Conservation (phyloP, 2,113 vertebrate species). For the Tetraodon nigroviridis region DNA sequence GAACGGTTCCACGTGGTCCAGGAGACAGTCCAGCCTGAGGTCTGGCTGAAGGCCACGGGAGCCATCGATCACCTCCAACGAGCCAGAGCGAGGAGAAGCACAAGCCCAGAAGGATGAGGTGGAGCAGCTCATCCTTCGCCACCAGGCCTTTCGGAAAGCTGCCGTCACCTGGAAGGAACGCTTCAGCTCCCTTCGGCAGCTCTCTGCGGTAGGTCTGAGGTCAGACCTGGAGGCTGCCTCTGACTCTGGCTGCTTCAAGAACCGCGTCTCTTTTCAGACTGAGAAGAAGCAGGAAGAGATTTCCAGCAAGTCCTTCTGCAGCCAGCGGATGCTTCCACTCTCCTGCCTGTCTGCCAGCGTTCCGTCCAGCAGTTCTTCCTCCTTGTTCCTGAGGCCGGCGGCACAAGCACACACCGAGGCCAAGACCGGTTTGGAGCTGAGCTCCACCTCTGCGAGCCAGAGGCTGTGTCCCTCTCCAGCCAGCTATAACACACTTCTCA, state of each 20-base stretch:
- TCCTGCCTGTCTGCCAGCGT: conserved; percentile 80
- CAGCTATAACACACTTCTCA: conserved; percentile 71
- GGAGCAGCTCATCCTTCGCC: conserved; percentile 89
- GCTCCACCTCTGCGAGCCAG: conserved; percentile 57
- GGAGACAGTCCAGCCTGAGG: conserved; percentile 81
- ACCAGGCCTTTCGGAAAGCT: conserved; percentile 89
- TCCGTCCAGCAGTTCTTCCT: conserved; percentile 73
- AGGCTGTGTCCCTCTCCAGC: conserved; percentile 67
- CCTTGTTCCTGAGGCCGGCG: conserved; percentile 74
- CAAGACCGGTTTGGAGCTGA: conserved; percentile 70
- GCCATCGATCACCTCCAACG: conserved; percentile 73
- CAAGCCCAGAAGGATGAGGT: conserved; percentile 84
- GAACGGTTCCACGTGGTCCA: conserved; percentile 84
- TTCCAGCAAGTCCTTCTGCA: conserved; percentile 83
- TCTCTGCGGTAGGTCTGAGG: conserved; percentile 75
- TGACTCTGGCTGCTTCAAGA: conserved; percentile 33
- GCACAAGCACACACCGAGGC: conserved; percentile 73
- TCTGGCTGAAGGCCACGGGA: conserved; percentile 87
- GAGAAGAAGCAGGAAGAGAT: conserved; percentile 89
- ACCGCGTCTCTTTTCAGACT: conserved; percentile 67
- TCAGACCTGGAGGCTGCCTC: conserved; percentile 43
- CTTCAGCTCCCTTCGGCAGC: conserved; percentile 84
- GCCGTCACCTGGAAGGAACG: conserved; percentile 89
- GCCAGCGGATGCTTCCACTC: conserved; percentile 83
- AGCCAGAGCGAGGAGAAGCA: conserved; percentile 72